These are phyloP conservation scores for Tetrax tetrax DNA, from an alignment of 2,113 vertebrate genomes.

Conservation along the genomic window DNA sequence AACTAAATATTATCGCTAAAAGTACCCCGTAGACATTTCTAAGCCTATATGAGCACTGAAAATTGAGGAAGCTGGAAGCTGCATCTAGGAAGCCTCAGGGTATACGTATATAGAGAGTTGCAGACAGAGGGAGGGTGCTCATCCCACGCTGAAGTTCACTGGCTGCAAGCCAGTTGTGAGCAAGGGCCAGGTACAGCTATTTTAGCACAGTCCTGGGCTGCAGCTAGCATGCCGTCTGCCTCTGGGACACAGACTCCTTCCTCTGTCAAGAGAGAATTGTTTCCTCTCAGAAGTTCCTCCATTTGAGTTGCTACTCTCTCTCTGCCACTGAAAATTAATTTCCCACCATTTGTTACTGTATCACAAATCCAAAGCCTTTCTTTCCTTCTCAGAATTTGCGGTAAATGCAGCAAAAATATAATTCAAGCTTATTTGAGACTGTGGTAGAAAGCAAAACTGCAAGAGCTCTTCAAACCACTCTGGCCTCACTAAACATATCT, in stretches of 20 bases:
- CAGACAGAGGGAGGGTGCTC: not conserved
- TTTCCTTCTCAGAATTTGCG: not conserved
- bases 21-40: not conserved
- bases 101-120: not conserved
- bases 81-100: not conserved
- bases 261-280: not conserved
- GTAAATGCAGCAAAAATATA: not conserved
- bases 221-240: not conserved
- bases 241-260: not conserved
- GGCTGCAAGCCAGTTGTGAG: not conserved
- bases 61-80: conserved; percentile 2
- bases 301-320: conserved; percentile 1
- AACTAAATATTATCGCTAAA: not conserved
- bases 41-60: not conserved
- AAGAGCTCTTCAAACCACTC: not conserved
- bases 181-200: conserved; percentile 15
- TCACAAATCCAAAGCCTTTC: not conserved
- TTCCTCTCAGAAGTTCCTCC: not conserved
- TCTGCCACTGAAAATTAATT: conserved; percentile 21
- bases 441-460: conserved; percentile 2
- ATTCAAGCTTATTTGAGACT: not conserved
- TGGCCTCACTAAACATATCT: not conserved
- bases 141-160: not conserved
- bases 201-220: not conserved
- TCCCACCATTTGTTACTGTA: not conserved